phyloP scores from a whole-genome alignment of 2,888 invertebrate genomes.

The Drosophila meridiana region DNA sequence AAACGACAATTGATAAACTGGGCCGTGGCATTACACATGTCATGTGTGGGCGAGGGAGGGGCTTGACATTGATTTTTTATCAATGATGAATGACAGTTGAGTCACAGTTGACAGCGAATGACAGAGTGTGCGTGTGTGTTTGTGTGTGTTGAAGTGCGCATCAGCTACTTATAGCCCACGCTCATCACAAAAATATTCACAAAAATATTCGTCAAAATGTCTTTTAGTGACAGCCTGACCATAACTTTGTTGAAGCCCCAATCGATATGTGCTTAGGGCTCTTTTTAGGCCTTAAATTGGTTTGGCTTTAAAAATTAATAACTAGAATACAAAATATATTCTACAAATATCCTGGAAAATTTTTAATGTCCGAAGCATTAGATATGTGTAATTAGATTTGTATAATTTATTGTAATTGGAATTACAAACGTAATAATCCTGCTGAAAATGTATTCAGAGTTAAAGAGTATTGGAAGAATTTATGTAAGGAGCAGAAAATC shows the following conservation, averaged over 20 bases:
- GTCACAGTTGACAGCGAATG: conserved; percentile 10
- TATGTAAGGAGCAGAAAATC: neutral
- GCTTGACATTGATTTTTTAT: conserved; percentile 51
- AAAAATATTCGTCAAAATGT: conserved; percentile 14
- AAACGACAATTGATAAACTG: conserved; percentile 4
- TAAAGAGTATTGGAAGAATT: neutral
- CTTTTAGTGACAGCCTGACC: conserved; percentile 9
- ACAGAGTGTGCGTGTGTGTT: neutral
- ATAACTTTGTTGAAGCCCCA: conserved; percentile 7
- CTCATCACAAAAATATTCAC: conserved; percentile 15
- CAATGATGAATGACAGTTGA: conserved; percentile 54
- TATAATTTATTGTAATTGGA: neutral
- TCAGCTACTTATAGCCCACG: conserved; percentile 12
- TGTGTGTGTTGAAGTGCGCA: neutral
- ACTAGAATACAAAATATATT: neutral
- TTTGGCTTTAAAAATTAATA: neutral
- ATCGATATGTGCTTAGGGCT: neutral
- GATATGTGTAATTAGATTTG: neutral
- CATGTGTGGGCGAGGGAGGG: neutral
- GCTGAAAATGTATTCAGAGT: neutral
- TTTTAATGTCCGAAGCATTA: neutral
- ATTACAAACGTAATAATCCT: neutral
- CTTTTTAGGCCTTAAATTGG: neutral
- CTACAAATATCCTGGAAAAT: neutral
- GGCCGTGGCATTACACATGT: conserved; percentile 13